Conservation (phyloP, 2,888 invertebrate genomes). For the Myopa tessellatipennis region DNA sequence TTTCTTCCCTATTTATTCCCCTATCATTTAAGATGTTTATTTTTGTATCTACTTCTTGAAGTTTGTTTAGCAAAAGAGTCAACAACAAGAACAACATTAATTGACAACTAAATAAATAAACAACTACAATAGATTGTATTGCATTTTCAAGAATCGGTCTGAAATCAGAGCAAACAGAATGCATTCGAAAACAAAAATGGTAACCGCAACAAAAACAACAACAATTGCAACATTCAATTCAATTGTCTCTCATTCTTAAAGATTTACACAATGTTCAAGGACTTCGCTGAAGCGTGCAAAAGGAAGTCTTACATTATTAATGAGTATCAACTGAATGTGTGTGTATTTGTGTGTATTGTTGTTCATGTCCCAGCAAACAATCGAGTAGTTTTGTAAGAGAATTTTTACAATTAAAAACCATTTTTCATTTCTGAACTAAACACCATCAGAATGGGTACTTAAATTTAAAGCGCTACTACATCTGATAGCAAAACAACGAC, state of each 20-base stretch:
- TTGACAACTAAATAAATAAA: neutral
- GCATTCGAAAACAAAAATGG: neutral
- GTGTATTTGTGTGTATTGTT: neutral
- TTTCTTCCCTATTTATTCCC: too few relatives aligned
- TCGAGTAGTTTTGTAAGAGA: neutral
- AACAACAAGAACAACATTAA: conserved; percentile 1
- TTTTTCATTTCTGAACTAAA: too few relatives aligned
- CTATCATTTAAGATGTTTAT: too few relatives aligned
- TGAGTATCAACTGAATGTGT: neutral
- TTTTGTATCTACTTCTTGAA: too few relatives aligned
- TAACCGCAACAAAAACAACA: neutral
- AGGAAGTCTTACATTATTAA: conserved; percentile 23
- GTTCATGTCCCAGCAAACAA: neutral
- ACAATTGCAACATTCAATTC: conserved; percentile 8
- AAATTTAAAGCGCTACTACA: too few relatives aligned
- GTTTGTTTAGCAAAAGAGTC: too few relatives aligned
- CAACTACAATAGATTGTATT: neutral
- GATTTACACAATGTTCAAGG: conserved; percentile 13
- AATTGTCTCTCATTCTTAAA: neutral
- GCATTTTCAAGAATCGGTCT: neutral
- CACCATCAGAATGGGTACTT: too few relatives aligned
- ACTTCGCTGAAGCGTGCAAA: neutral
- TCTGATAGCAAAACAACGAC: too few relatives aligned
- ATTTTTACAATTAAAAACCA: neutral
- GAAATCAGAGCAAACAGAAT: conserved; percentile 20